Evolutionary conservation across 2,888 invertebrate species (phyloP), one percentile per base, ranked within the genome.

Genomic region (Xanthia togata): DNA sequence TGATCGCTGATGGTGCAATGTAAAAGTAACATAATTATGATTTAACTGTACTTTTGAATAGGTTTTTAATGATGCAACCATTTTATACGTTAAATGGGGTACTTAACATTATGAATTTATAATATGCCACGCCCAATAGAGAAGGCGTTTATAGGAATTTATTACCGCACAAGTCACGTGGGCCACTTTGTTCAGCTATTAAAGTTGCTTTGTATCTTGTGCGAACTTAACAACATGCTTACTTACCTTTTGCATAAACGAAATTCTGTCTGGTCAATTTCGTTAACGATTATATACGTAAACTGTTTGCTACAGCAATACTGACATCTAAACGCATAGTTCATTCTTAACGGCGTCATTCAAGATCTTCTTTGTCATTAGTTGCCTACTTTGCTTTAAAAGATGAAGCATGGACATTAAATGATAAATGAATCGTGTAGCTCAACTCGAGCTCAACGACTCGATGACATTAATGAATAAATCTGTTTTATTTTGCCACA

Each of bases 41-140:
- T 81, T 83, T 73, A 76, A 64, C 76, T 69, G 70, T 73, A 76
- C 44, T 83, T 74, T 65, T 11, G 53, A 82, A 83, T 76, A 63
- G 79, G 71, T 73, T 79, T 71, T 83, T 79, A 83, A 82, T 79
- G 74, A 79, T 53, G 74, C 78, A 74, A 64, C 64, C n/a, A 73
- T 73, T 78, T 82, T 81, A 57, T 76, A 53, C 50, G n/a, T 69
- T 82, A 82, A 78, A 78, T 71, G 69, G 70, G 70, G 83, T 82
- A 82, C 83, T 82, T 82, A 82, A 70, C 59, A 47, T 78, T 78
- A 73, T 78, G 78, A 82, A 82, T 82, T 82, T 82, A 82, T 82
- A 70, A 64, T 69, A 50, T 55, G 67, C 73, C 83, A 78, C 81
- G 81, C 81, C 81, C 65, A 6, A 55, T 57, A 65, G 71, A 41